Evolutionary conservation across 1,140 invertebrate genomes (phyloP).

Genomic region (Lepidotrigona ventralis): DNA sequence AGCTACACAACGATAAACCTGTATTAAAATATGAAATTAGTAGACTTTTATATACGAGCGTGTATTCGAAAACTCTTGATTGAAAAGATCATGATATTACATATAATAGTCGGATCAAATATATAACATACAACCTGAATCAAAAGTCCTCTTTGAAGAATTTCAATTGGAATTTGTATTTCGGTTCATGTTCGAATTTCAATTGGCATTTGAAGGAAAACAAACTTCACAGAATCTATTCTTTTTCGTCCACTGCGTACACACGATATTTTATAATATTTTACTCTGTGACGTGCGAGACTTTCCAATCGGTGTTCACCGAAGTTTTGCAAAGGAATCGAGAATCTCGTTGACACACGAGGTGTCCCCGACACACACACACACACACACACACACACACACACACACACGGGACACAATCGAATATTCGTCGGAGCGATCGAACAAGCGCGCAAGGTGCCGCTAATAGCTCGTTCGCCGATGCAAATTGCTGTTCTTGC

Average conservation of each 20-base stretch:
- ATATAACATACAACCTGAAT: too few species aligned
- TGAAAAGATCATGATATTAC: too few species aligned
- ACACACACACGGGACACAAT: background rate
- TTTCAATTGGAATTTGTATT: background rate
- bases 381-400: too few species aligned
- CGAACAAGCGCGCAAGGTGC: slow-evolving; percentile 16
- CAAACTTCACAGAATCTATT: background rate
- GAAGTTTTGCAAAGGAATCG: background rate
- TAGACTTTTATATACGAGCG: too few species aligned
- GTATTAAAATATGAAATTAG: too few species aligned
- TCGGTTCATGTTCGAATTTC: background rate
- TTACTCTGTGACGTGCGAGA: background rate
- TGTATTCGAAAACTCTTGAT: too few species aligned
- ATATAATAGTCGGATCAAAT: too few species aligned
- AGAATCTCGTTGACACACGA: background rate
- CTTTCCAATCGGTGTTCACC: background rate
- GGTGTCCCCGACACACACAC: background rate
- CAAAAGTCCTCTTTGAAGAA: background rate
- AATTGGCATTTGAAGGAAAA: background rate
- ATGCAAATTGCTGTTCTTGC: slow-evolving; percentile 20
- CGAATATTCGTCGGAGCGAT: background rate
- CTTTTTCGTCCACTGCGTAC: background rate
- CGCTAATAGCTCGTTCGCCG: slow-evolving; percentile 30
- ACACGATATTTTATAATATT: too few species aligned
- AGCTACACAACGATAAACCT: too few species aligned